Conservation (phyloP, 2,888 invertebrate genomes). For the Subacronicta megacephala region DNA sequence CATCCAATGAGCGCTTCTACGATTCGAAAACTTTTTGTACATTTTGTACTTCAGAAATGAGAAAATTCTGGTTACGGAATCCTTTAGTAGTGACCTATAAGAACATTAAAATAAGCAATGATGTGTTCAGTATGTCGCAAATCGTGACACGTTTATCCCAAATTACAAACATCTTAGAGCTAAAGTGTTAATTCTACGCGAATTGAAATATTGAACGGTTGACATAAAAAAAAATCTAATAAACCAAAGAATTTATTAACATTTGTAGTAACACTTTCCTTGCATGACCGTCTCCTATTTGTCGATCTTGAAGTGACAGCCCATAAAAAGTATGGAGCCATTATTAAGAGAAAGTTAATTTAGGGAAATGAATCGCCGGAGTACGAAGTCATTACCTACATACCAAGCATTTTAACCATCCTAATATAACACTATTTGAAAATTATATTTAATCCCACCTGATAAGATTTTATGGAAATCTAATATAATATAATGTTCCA, state of each 20-base stretch:
- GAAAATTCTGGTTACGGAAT: slow-evolving; percentile 7
- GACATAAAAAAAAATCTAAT: too few species aligned
- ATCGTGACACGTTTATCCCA: not conserved
- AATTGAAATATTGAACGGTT: too few species aligned
- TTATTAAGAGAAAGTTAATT: slow-evolving; percentile 20
- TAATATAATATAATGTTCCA: too few species aligned
- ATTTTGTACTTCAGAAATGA: not conserved
- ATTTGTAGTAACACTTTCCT: not conserved
- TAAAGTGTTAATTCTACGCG: too few species aligned
- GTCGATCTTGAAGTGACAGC: slow-evolving; percentile 2
- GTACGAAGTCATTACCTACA: not conserved
- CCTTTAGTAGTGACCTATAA: not conserved
- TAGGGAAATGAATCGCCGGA: slow-evolving; percentile 5
- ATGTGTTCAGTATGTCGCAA: not conserved
- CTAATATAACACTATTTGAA: not conserved
- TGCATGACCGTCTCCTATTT: not conserved
- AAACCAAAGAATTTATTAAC: too few species aligned
- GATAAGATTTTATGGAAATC: too few species aligned
- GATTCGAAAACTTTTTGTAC: slow-evolving; percentile 7
- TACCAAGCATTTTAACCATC: not conserved
- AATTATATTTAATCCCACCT: too few species aligned
- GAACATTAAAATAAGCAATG: not conserved
- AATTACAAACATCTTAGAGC: too few species aligned
- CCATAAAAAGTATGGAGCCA: not conserved
- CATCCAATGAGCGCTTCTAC: slow-evolving; percentile 14